These are phyloP conservation scores for Microctenopoma steveboyesi DNA, from an alignment of 2,797 vertebrate species.

Conservation along the genomic window DNA sequence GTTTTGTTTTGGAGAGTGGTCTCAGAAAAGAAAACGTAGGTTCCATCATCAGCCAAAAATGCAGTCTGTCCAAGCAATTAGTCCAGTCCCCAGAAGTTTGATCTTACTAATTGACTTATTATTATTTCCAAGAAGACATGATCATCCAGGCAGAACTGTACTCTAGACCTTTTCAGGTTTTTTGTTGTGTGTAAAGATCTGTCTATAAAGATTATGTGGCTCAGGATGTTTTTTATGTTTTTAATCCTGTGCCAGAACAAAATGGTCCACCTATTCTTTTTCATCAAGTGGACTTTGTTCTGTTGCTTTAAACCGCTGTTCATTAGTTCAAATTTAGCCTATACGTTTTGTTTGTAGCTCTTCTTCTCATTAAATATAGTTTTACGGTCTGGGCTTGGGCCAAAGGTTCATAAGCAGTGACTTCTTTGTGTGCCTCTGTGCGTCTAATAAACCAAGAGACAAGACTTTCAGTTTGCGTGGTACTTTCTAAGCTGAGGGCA, in stretches of 20 bases:
- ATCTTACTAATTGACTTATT: constrained; percentile 1
- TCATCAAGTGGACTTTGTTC: neutral
- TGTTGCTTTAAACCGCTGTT: no score
- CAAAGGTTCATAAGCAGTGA: neutral
- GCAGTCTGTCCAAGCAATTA: constrained; percentile 15
- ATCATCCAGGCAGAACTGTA: neutral
- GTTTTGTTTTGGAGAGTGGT: constrained; percentile 18
- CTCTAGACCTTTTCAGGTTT: neutral
- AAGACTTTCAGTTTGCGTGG: neutral
- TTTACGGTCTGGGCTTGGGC: neutral
- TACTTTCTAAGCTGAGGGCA: neutral
- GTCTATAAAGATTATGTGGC: no score
- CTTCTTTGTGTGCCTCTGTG: neutral
- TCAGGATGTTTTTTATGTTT: neutral
- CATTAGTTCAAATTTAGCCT: neutral
- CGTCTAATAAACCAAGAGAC: constrained; percentile 18
- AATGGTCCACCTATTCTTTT: no score
- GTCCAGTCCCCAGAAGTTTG: neutral
- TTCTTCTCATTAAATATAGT: neutral
- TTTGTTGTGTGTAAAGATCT: neutral
- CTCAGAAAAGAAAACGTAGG: neutral
- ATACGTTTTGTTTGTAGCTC: no score
- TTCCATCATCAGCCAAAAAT: constrained; percentile 21
- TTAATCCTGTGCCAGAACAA: neutral
- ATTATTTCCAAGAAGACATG: neutral